A percentile compares a stretch with the other conserved stretches of the same genome.
Evolutionary conservation across 2,888 invertebrate species (phyloP).

Genomic region (Tridacna crocea): DNA sequence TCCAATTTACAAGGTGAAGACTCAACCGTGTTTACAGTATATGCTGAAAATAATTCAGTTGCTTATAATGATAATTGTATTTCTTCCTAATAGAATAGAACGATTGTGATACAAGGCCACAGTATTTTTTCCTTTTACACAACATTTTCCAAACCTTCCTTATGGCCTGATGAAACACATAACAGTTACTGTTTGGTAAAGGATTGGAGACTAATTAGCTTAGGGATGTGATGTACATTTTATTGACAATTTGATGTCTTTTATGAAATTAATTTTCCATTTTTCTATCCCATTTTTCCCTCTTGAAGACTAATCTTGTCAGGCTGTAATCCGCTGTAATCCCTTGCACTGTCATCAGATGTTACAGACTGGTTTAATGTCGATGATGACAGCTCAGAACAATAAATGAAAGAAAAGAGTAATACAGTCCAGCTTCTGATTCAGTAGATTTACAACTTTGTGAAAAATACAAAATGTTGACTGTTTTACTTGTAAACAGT

Average conservation of each 20-base stretch:
- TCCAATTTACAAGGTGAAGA: too few relatives aligned
- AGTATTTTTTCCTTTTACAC: background rate
- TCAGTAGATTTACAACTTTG: background rate
- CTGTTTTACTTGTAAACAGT: too few relatives aligned
- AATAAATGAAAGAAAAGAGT: background rate
- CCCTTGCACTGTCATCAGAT: conserved; percentile 21
- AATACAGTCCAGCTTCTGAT: conserved; percentile 2
- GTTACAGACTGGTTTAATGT: conserved; percentile 28
- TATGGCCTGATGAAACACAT: background rate
- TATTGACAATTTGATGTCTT: conserved; percentile 53
- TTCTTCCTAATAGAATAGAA: background rate
- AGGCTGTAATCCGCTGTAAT: conserved; percentile 15
- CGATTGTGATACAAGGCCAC: background rate
- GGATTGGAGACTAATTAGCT: background rate
- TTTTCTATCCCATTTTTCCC: conserved; percentile 3
- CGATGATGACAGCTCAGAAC: conserved; percentile 13
- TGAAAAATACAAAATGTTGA: too few relatives aligned
- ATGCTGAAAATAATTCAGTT: too few relatives aligned
- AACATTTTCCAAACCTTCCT: background rate
- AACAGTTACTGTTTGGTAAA: background rate
- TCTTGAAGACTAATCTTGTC: conserved; percentile 19
- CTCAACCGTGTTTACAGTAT: too few relatives aligned
- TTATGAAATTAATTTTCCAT: conserved; percentile 52
- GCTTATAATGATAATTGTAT: too few relatives aligned
- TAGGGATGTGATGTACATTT: conserved; percentile 23